phyloP scores from a whole-genome alignment of 1,140 invertebrate species.

The Lasaia peninsularis region DNA sequence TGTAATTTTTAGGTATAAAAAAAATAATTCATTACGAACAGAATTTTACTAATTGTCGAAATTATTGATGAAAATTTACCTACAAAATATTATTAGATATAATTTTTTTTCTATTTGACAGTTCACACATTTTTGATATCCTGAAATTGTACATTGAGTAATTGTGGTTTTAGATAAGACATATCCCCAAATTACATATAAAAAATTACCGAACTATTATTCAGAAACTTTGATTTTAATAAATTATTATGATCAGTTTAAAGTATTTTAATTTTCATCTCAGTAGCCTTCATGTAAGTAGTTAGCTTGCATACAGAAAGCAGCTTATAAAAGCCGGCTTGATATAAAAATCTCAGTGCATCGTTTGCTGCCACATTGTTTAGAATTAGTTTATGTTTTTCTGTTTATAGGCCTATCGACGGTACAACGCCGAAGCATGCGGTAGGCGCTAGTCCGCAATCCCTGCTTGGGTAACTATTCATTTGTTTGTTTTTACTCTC shows the following conservation, averaged over 20 bases:
- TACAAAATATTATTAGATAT: too few relatives aligned
- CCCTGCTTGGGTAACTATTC: slow-evolving; percentile 76
- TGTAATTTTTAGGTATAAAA: too few relatives aligned
- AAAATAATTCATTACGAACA: too few relatives aligned
- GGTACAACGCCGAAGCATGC: slow-evolving; percentile 72
- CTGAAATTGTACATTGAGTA: too few relatives aligned
- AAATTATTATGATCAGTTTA: background rate
- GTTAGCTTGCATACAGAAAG: background rate
- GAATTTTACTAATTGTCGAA: too few relatives aligned
- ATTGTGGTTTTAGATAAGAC: too few relatives aligned
- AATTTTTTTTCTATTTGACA: too few relatives aligned
- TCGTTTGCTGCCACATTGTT: slow-evolving; percentile 40
- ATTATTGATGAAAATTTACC: too few relatives aligned
- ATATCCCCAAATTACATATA: too few relatives aligned
- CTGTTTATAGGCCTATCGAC: slow-evolving; percentile 74
- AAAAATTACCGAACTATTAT: background rate
- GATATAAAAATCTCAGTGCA: slow-evolving; percentile 27
- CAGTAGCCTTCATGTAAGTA: background rate
- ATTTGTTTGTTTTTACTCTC: slow-evolving; percentile 36
- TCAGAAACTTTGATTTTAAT: too few relatives aligned
- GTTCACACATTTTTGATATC: too few relatives aligned
- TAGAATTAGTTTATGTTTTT: slow-evolving; percentile 69
- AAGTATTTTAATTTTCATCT: background rate
- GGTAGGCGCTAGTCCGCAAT: slow-evolving; percentile 72
- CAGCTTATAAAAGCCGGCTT: slow-evolving; percentile 20